Evolutionary conservation across 1,140 invertebrate species (phyloP), one percentile per base, ranked within the genome.

Genomic region (Drosophila parvula): DNA sequence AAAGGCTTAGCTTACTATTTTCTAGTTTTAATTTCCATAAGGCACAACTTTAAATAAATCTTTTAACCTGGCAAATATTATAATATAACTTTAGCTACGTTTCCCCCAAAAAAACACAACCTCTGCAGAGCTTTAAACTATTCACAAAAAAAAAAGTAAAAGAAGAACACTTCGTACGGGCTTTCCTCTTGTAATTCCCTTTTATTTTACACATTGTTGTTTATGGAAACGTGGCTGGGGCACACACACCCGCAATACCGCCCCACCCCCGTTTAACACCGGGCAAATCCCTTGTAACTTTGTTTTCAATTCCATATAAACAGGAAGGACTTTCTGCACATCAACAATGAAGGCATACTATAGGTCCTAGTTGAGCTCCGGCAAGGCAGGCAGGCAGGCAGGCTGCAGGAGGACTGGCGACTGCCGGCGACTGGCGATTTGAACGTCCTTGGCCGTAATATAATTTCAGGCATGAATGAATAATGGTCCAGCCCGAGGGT

Each of bases 401-500:
- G 47, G 18, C 44, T 27, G 5, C 12, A 51, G 16, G 12, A 11
- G 30, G 16, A 9, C 16, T 51, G 44, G 44, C 18, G 18, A 45
- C 22, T n/a, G 22, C 3, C 45, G 7, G 28, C 45, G 27, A 30
- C 44, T 44, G 45, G 55, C 53, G 14, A 16, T 16, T 32, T 45
- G 73, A 36, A 55, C 22, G 44, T 5, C 40, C 48, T 50, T 36
- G 14, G 68, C 56, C 69, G 30, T 62, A 70, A 57, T 59, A 58
- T 61, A 78, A 78, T 78, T 60, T 48, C 48, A 50, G 41, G 36
- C 74, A 56, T 55, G 41, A 70, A 36, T 70, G 57, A 45, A 60
- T 47, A 81, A 76, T 76, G 44, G 41, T 58, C 63, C 18, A 53
- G 45, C 59, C 41, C 1, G 22, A 22, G 22, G 22, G 74, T 22